These are phyloP conservation scores for Creontiades dilutus DNA, from an alignment of 2,888 invertebrate genomes.

Conservation along the genomic window DNA sequence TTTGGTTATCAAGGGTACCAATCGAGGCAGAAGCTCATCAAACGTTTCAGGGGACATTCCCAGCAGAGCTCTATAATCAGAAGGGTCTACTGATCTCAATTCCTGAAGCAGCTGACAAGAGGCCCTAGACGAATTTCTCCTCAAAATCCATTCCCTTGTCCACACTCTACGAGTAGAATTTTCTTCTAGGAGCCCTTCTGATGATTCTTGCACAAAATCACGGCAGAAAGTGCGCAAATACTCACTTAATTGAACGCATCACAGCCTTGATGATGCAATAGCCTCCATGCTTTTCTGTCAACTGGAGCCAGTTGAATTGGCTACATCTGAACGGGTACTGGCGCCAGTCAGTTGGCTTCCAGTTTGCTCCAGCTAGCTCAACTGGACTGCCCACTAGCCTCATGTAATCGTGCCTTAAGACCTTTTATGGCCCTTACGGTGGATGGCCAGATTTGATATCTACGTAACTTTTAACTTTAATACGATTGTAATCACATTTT, in stretches of 20 bases:
- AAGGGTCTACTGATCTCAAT: conserved; percentile 19
- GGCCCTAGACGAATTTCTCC: conserved; percentile 12
- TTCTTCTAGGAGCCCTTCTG: background rate
- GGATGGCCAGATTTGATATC: no score
- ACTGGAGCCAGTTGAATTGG: no score
- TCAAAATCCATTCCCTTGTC: conserved; percentile 12
- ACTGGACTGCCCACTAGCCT: no score
- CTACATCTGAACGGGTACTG: no score
- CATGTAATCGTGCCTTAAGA: no score
- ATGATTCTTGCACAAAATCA: background rate
- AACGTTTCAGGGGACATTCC: conserved; percentile 2
- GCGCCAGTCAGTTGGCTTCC: no score
- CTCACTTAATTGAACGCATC: background rate
- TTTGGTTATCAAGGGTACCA: conserved; percentile 17
- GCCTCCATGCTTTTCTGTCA: background rate
- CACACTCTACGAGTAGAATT: background rate
- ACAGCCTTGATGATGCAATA: background rate
- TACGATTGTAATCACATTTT: no score
- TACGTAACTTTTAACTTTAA: no score
- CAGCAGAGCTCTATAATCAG: conserved; percentile 6
- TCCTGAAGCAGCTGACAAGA: background rate
- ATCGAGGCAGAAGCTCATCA: conserved; percentile 27
- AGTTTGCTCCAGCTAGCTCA: no score
- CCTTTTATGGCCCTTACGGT: no score
- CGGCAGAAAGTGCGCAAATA: background rate